Percentiles rank a stretch among this genome's conserved stretches.
Evolutionary conservation across 2,797 vertebrate genomes (phyloP).

Genomic region (Acanthopagrus latus): DNA sequence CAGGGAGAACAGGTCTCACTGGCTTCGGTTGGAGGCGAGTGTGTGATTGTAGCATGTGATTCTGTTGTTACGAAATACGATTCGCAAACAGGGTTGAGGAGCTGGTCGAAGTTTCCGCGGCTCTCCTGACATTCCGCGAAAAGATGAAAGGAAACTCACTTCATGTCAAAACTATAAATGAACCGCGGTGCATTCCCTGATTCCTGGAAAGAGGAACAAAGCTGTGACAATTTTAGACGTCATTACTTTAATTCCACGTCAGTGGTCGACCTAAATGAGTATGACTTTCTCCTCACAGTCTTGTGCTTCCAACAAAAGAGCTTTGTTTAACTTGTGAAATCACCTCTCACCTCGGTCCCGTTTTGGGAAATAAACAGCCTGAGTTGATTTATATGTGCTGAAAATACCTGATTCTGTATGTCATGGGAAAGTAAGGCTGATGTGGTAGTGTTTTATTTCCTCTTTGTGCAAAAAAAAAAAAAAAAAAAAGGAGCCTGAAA

Average conservation of each 20-base stretch:
- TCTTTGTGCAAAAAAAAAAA: neutral
- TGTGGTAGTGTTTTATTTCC: constrained; percentile 51
- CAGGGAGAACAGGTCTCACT: constrained; percentile 74
- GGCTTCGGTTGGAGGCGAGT: constrained; percentile 46
- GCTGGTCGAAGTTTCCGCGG: constrained; percentile 61
- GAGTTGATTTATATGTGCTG: constrained; percentile 38
- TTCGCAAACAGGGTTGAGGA: constrained; percentile 49
- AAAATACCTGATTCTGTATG: constrained; percentile 56
- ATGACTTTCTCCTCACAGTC: neutral
- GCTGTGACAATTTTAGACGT: neutral
- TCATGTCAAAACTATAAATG: constrained; percentile 11
- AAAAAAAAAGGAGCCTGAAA: constrained; percentile 25
- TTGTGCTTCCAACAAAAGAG: constrained; percentile 3
- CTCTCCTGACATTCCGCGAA: too few species aligned
- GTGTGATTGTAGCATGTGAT: constrained; percentile 39
- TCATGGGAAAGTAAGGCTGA: constrained; percentile 60
- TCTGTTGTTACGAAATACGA: constrained; percentile 61
- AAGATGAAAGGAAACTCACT: neutral
- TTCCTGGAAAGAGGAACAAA: neutral
- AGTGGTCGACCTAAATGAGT: neutral
- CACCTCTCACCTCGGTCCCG: neutral
- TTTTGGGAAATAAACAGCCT: constrained; percentile 30
- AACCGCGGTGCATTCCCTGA: neutral
- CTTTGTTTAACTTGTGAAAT: constrained; percentile 14
- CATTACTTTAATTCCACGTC: neutral